Evolutionary conservation across 1,140 invertebrate genomes (phyloP), one percentile per base, ranked within the genome.

Genomic region (Eueides isabella): DNA sequence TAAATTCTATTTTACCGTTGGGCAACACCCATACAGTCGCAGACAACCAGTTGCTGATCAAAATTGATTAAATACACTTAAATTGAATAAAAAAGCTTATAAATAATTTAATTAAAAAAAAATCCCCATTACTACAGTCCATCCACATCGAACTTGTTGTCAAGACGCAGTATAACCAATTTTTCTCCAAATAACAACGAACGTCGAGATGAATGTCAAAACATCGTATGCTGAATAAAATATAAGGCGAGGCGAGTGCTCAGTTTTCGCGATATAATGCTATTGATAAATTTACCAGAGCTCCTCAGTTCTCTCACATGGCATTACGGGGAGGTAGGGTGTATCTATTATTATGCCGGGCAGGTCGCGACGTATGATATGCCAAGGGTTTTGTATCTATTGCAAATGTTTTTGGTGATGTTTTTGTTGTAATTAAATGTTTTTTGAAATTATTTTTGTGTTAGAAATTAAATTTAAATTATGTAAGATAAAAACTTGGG

Each of bases 241-340:
- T 91, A 92, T 91, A 89, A 90, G 85, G 84, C 80, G 72, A 78
- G 81, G 75, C 79, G 84, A 83, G 83, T 81, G 79, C 80, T 80
- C 82, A 83, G 83, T 85, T 78, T 77, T 87, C 85, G 86, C 85
- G 84, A 87, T 87, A 86, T 91, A 89, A 88, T 88, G 82, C 87
- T 89, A 92, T 92, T 92, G 91, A 92, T 92, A 92, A 92, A 92
- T 92, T 91, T 89, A 85, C 80, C 82, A 87, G 76, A 85, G 87
- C 82, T 82, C 76, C 78, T 89, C 90, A 44, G 41, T 44, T 44
- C 41, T 44, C 41, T 89, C 88, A 89, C 86, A 90, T 87, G 90
- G 87, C 90, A 90, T 92, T 92, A 90, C 80, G 80, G 88, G 87
- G 83, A 86, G 89, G 84, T 76, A 74, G 83, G 48, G 48, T 38